Evolutionary conservation across 2,113 vertebrate species (phyloP), one percentile per base, ranked within the genome.

Genomic region (Protomyctophum bolini): DNA sequence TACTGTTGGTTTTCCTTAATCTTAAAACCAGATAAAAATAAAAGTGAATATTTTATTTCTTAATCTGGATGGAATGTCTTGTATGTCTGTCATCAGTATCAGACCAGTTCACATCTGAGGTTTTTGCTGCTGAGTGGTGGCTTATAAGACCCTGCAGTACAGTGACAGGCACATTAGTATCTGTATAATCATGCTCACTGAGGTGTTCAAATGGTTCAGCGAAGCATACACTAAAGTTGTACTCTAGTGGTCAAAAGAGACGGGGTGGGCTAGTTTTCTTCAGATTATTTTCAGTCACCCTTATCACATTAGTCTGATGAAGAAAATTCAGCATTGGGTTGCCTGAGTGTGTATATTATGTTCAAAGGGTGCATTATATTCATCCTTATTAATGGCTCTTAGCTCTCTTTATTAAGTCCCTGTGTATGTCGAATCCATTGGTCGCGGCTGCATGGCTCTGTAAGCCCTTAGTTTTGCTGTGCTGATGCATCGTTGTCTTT

Each of bases 131-230:
- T 50, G 48, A 7, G 49, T 50, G 8, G 49, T 50, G 51, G 5
- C 9, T 12, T 54, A n/a, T 52, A 21, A 72, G 70, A 59, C 14
- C 58, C 48, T 33, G n/a, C 52, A 63, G 70, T 55, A 54, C 10
- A 66, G 29, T 58, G 61, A 75, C 57, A 56, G 66, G 10, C 75
- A 81, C 66, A 68, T 66, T 76, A 62, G 70, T 54, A 33, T 71
- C 56, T 77, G 68, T 70, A 74, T 70, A 66, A 60, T 61, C 61
- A 73, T 63, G 47, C 82, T 81, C 55, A 77, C 58, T 76, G 76
- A 77, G 59, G 66, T 84, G 79, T 74, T 77, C 45, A 71, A 84
- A 81, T 75, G 58, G 69, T 81, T 72, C 84, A 78, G 41, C 66
- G 72, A 72, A 72, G 65, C 54, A 52, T 41, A 59, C 64, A 56